Conservation (phyloP, 2,888 invertebrate species). For the Nesidiocoris tenuis region DNA sequence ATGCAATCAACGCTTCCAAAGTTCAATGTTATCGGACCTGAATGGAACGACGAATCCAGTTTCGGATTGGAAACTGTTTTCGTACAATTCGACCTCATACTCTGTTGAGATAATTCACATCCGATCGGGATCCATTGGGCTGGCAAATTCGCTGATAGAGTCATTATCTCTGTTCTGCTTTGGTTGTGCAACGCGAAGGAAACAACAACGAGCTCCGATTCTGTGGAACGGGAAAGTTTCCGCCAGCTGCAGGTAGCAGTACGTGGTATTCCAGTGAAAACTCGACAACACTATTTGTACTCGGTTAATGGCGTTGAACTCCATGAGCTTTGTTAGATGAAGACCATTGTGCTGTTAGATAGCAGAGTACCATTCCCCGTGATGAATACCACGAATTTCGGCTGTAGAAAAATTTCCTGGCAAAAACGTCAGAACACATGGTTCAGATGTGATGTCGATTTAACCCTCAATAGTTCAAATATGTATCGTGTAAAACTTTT, state of each 20-base stretch:
- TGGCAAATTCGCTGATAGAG: slow-evolving; percentile 31
- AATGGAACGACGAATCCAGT: not conserved
- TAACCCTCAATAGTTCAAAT: too few relatives aligned
- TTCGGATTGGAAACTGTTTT: not conserved
- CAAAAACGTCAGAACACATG: too few relatives aligned
- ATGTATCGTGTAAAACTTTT: too few relatives aligned
- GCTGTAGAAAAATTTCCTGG: too few relatives aligned
- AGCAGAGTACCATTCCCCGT: too few relatives aligned
- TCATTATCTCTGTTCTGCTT: slow-evolving; percentile 19
- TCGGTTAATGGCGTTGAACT: too few relatives aligned
- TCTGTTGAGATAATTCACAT: slow-evolving; percentile 23
- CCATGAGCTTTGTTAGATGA: too few relatives aligned
- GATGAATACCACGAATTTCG: too few relatives aligned
- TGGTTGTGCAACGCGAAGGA: not conserved
- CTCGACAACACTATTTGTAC: not conserved
- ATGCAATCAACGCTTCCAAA: too few relatives aligned
- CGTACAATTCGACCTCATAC: not conserved
- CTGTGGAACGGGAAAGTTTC: not conserved
- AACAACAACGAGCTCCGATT: not conserved
- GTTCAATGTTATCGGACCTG: not conserved
- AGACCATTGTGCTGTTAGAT: too few relatives aligned
- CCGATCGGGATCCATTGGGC: slow-evolving; percentile 28
- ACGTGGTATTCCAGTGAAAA: not conserved
- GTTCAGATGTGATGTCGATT: too few relatives aligned
- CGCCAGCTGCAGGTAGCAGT: not conserved